Evolutionary conservation across 2,113 vertebrate genomes (phyloP), one percentile per base, ranked within the genome.

Genomic region (Centropus bengalensis): DNA sequence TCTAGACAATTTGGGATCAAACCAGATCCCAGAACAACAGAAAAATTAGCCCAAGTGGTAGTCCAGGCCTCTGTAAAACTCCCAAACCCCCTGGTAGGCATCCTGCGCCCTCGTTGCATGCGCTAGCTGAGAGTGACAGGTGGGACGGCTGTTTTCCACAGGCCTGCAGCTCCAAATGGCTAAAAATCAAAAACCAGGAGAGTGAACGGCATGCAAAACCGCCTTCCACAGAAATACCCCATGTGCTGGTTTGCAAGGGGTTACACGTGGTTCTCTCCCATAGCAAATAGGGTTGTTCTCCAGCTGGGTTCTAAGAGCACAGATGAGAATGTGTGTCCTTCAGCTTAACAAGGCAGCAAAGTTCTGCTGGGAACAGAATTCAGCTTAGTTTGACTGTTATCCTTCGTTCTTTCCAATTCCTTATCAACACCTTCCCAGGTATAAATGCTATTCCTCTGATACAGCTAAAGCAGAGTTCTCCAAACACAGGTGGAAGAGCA

Each of bases 131-230:
- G 19, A 19, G 10, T 24, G 14, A 28, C 63, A 64, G 76, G n/a
- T 71, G 18, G 54, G 10, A 40, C 52, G 76, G 4, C 36, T 44
- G 24, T 52, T 79, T 16, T 38, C 55, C 66, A n/a, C 1, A 26
- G 36, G 14, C 45, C 60, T 8, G 16, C 38, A 47, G 12, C 69
- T 67, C 67, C 64, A 28, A 27, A 33, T 17, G 4, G 14, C 38
- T 47, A 1, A 30, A 27, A 66, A 15, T 16, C 44, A 45, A 45
- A 45, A 45, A 45, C 44, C 44, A 45, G 44, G 44, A 45, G 44
- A 36, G 36, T 36, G 19, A 59, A 75, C 4, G 5, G 2, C 20
- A 28, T 0, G 1, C 4, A 10, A 42, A 38, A n/a, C 40, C 66
- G 24, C 28, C 58, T 8, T 6, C 2, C 52, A 17, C 44, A 0